Evolutionary conservation across 2,113 vertebrate species (phyloP).

Genomic region (Ptilonorhynchus violaceus): DNA sequence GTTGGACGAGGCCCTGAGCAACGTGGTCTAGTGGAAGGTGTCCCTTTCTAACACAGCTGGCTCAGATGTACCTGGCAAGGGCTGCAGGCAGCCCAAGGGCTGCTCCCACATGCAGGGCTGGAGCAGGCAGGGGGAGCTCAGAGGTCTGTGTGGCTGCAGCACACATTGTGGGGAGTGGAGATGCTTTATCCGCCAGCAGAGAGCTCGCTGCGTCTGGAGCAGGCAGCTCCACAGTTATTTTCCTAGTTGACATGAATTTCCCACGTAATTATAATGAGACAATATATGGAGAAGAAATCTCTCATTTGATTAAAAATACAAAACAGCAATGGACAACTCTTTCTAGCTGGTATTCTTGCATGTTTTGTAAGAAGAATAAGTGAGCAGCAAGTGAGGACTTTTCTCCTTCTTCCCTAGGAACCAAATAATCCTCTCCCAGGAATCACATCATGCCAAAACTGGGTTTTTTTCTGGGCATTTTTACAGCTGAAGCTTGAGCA

Average conservation of each 20-base stretch:
- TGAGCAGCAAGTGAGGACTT: fast-evolving
- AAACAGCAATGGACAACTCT: not conserved
- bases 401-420: not conserved
- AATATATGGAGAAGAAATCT: not conserved
- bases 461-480: not conserved
- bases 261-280: not conserved
- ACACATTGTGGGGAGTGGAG: not conserved
- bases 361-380: not conserved
- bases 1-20: not conserved
- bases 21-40: not conserved
- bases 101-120: not conserved
- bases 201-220: not conserved
- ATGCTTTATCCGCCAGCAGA: not conserved
- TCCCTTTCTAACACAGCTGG: not conserved
- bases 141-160: not conserved
- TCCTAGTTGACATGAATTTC: not conserved
- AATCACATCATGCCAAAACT: not conserved
- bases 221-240: not conserved
- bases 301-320: not conserved
- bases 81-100: not conserved
- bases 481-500: not conserved
- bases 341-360: not conserved
- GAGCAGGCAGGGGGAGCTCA: not conserved
- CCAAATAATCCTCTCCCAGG: not conserved
- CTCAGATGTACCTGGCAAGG: not conserved